phyloP scores from a whole-genome alignment of 2,888 invertebrate genomes.

The Piscicola geometra region DNA sequence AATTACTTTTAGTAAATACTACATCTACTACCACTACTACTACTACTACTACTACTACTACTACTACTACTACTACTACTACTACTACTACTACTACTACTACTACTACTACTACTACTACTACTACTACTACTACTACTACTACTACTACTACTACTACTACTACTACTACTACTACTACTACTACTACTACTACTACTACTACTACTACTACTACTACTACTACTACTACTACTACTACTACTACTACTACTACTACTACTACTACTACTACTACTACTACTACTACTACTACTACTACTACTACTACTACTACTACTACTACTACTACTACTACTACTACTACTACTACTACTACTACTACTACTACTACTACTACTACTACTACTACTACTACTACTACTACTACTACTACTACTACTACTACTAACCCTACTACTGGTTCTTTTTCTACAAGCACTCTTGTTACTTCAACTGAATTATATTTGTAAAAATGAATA shows the following conservation, averaged over 20 bases:
- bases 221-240: no score
- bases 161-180: constrained; percentile 35
- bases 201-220: no score
- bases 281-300: constrained; percentile 8
- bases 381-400: constrained; percentile 31
- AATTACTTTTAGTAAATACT: no score
- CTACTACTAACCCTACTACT: no score
- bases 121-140: constrained; percentile 32
- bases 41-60: constrained; percentile 26
- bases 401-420: constrained; percentile 32
- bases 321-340: constrained; percentile 28
- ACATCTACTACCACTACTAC: no score
- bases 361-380: constrained; percentile 30
- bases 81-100: constrained; percentile 29
- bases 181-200: no score
- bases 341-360: constrained; percentile 31
- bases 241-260: no score
- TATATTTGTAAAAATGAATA: no score
- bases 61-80: constrained; percentile 31
- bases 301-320: constrained; percentile 33
- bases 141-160: constrained; percentile 29
- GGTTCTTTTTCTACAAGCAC: no score
- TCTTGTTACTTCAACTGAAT: no score
- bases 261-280: no score
- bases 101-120: constrained; percentile 30